These are phyloP conservation scores for Epizoanthus ramosus DNA, from an alignment of 92 coral and sea anemone species.

Conservation along the genomic window DNA sequence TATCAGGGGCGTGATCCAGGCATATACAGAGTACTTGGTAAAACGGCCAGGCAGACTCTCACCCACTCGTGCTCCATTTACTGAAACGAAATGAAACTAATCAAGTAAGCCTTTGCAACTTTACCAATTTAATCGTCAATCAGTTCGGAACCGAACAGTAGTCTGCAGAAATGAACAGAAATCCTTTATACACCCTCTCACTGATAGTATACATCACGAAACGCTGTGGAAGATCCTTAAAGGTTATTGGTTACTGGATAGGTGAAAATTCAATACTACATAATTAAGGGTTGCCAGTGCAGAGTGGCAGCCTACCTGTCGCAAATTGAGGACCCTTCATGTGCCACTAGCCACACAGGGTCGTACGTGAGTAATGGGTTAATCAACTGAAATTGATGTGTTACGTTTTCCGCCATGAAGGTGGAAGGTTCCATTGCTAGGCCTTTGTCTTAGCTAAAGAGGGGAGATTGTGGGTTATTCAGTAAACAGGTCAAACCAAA, in stretches of 20 bases:
- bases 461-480: no score
- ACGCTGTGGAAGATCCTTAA: no score
- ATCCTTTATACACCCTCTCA: no score
- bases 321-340: background rate
- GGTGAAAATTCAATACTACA: no score
- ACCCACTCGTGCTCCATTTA: slow-evolving; percentile 10
- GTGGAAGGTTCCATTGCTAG: no score
- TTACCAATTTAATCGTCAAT: background rate
- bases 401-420: background rate
- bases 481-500: background rate
- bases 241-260: no score
- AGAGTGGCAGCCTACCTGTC: no score
- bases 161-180: no score
- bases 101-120: background rate
- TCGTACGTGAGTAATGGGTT: background rate
- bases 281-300: no score
- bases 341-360: background rate
- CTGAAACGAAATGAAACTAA: background rate
- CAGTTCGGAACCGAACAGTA: no score
- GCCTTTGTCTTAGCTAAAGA: no score
- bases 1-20: slow-evolving; percentile 27
- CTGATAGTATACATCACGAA: no score
- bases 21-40: slow-evolving; percentile 29
- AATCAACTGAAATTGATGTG: background rate
- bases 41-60: background rate